A percentile compares a stretch with the other conserved stretches of the same genome.
Evolutionary conservation across 1,140 invertebrate genomes (phyloP).

Genomic region (Magallana ariakensis): DNA sequence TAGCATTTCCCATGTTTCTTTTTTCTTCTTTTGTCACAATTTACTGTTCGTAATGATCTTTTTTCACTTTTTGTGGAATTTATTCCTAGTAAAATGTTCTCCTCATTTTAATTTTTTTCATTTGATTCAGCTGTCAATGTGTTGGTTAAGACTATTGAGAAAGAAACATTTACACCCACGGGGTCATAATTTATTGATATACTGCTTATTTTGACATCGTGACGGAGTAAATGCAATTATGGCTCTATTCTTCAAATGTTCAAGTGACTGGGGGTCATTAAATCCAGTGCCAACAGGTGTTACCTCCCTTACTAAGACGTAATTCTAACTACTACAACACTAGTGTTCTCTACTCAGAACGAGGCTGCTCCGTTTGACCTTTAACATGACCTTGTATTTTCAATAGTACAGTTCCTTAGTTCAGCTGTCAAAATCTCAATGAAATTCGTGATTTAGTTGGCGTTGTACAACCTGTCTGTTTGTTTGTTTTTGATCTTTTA

Average conservation of each 20-base stretch:
- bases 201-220: constrained; percentile 8
- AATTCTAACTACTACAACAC: neutral
- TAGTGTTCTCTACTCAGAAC: neutral
- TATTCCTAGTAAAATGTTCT: neutral
- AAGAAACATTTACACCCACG: neutral
- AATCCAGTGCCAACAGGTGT: constrained; percentile 6
- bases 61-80: neutral
- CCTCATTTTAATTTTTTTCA: neutral
- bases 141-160: neutral
- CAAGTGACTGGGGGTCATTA: constrained; percentile 27
- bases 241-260: constrained; percentile 6
- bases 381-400: neutral
- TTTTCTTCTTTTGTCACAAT: neutral
- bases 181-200: constrained; percentile 20
- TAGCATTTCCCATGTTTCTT: too few relatives aligned
- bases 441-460: neutral
- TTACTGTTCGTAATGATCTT: neutral
- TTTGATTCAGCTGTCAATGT: constrained; percentile 2
- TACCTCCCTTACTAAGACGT: neutral
- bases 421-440: neutral
- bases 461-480: too few relatives aligned
- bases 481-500: too few relatives aligned
- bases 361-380: neutral
- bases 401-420: neutral
- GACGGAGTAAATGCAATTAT: constrained; percentile 1